Evolutionary conservation across 2,888 invertebrate species (phyloP).

Genomic region (Caenorhabditis plicata): DNA sequence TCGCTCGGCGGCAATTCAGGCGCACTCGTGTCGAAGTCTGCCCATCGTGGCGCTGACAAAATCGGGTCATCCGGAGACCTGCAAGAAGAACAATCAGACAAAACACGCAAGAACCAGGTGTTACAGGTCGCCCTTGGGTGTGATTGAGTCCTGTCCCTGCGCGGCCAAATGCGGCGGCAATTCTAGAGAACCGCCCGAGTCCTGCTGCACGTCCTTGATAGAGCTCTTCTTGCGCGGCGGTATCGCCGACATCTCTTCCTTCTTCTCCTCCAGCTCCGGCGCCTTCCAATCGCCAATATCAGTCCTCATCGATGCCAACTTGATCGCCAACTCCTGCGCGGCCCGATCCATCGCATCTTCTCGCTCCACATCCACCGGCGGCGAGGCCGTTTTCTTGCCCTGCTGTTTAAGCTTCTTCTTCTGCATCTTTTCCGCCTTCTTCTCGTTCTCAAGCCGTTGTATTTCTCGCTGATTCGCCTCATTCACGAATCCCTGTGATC

Average conservation of each 20-base stretch:
- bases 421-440: conserved; percentile 54
- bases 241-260: conserved; percentile 35
- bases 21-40: conserved; percentile 52
- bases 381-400: conserved; percentile 42
- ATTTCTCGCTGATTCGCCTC: conserved; percentile 46
- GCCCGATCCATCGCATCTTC: conserved; percentile 61
- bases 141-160: conserved; percentile 25
- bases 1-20: conserved; percentile 59
- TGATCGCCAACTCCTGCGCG: conserved; percentile 59
- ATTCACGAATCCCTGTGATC: conserved; percentile 46
- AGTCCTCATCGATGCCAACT: conserved; percentile 50
- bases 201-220: conserved; percentile 44
- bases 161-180: conserved; percentile 30
- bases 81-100: neutral
- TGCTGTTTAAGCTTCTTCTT: conserved; percentile 59
- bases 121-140: conserved; percentile 43
- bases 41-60: conserved; percentile 47
- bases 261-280: conserved; percentile 16
- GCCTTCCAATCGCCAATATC: conserved; percentile 55
- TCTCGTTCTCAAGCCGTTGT: conserved; percentile 49
- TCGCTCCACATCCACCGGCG: conserved; percentile 50
- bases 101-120: neutral
- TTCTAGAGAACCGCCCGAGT: conserved; percentile 43
- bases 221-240: conserved; percentile 44
- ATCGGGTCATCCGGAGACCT: conserved; percentile 35